A percentile compares a stretch with the other conserved stretches of the same genome.
Conservation (phyloP, 2,797 vertebrate genomes). For the Danio kyathit region DNA sequence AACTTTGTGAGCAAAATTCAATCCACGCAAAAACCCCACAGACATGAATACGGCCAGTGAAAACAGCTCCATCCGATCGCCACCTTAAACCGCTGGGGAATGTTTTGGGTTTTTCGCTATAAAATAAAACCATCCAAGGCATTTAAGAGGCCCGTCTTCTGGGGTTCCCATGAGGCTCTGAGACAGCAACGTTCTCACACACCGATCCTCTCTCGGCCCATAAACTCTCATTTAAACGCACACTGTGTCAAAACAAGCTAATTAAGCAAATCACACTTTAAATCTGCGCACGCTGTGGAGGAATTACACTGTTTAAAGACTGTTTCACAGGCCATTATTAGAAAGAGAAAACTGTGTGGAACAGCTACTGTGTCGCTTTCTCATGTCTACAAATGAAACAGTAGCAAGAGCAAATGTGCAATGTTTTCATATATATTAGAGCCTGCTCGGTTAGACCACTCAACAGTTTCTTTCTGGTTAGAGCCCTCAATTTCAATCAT, state of each 20-base stretch:
- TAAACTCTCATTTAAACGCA: slow-evolving; percentile 63
- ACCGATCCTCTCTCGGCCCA: slow-evolving; percentile 48
- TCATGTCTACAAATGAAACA: not conserved
- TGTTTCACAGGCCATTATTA: slow-evolving; percentile 28
- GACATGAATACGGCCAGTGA: slow-evolving; percentile 55
- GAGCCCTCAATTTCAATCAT: too few relatives aligned
- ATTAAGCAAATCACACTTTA: slow-evolving; percentile 54
- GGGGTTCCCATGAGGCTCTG: slow-evolving; percentile 60
- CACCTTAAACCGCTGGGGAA: slow-evolving; percentile 44
- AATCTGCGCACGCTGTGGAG: slow-evolving; percentile 18
- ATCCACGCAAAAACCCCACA: not conserved
- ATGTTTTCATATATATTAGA: too few relatives aligned
- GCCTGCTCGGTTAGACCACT: too few relatives aligned
- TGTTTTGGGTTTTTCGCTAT: slow-evolving; percentile 27
- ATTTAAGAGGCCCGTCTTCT: slow-evolving; percentile 63
- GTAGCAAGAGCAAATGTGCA: not conserved
- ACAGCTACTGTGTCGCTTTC: not conserved
- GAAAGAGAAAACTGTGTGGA: slow-evolving; percentile 1
- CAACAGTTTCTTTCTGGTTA: too few relatives aligned
- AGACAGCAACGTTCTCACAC: slow-evolving; percentile 29
- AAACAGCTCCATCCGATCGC: slow-evolving; percentile 18
- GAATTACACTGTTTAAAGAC: slow-evolving; percentile 20
- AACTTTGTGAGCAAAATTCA: too few relatives aligned
- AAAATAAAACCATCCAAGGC: slow-evolving; percentile 46
- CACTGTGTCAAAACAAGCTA: slow-evolving; percentile 69